Conservation (phyloP, 1,140 invertebrate species). For the Aphelenchoides fujianensis region DNA sequence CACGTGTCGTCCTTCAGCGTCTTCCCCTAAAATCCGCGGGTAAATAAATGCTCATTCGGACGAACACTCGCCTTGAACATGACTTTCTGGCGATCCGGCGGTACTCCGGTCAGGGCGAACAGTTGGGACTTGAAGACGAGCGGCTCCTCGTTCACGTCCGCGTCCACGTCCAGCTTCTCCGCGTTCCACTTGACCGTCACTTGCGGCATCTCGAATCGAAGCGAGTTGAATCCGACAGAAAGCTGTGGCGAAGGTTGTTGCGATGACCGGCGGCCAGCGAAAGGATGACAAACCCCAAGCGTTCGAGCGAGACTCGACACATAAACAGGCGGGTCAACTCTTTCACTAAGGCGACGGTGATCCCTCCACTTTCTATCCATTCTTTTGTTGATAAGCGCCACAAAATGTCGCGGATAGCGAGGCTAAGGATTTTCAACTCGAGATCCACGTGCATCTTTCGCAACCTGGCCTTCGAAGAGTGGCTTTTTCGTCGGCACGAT, state of each 20-base stretch:
- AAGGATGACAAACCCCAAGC: conserved; percentile 18
- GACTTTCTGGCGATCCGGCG: conserved; percentile 92
- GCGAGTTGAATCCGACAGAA: no score
- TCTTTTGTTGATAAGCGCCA: neutral
- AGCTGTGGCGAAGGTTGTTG: conserved; percentile 8
- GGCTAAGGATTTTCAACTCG: conserved; percentile 27
- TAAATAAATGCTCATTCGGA: conserved; percentile 4
- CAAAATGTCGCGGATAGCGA: neutral
- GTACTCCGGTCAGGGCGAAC: conserved; percentile 90
- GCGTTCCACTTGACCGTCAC: conserved; percentile 92
- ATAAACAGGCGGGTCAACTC: conserved; percentile 4
- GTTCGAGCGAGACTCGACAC: neutral
- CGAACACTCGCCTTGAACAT: conserved; percentile 80
- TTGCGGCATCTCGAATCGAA: conserved; percentile 45
- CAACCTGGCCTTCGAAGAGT: conserved; percentile 60
- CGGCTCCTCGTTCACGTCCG: conserved; percentile 87
- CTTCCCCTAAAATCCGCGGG: conserved; percentile 45
- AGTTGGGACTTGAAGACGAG: conserved; percentile 91
- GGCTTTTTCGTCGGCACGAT: conserved; percentile 52
- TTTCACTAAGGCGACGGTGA: no score
- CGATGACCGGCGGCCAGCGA: no score
- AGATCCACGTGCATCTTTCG: conserved; percentile 51
- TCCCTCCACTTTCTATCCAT: no score
- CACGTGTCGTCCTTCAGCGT: conserved; percentile 54
- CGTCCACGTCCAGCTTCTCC: conserved; percentile 85